Conservation (phyloP, 2,888 invertebrate species). For the Limnephilus rhombicus region DNA sequence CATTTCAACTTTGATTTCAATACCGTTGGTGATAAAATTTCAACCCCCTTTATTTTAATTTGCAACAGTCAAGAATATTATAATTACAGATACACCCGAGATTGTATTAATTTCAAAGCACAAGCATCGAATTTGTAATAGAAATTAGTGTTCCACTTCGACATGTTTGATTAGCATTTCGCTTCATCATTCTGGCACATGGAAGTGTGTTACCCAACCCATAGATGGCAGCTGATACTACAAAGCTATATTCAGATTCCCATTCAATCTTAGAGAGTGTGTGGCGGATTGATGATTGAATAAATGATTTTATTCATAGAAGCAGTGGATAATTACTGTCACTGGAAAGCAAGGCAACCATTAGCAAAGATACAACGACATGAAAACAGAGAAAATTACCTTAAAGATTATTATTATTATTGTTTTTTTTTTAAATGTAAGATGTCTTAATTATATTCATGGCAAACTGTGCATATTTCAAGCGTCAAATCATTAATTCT, state of each 20-base stretch:
- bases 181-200: background rate
- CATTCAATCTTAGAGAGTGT: background rate
- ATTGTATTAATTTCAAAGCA: background rate
- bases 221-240: background rate
- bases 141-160: conserved; percentile 18
- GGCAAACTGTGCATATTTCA: background rate
- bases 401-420: background rate
- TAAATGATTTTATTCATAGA: background rate
- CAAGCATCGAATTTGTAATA: background rate
- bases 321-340: background rate
- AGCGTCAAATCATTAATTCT: background rate
- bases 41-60: background rate
- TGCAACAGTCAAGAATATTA: background rate
- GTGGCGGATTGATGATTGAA: background rate
- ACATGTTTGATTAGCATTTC: background rate
- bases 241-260: background rate
- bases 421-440: background rate
- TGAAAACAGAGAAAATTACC: background rate
- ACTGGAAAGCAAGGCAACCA: background rate
- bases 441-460: background rate
- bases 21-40: background rate
- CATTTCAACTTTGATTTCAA: background rate
- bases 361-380: background rate
- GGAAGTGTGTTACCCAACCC: conserved; percentile 2
- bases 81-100: background rate